Percentiles rank a stretch among this genome's conserved stretches.
Conservation (phyloP, 2,797 vertebrate species). For the Lemur catta region DNA sequence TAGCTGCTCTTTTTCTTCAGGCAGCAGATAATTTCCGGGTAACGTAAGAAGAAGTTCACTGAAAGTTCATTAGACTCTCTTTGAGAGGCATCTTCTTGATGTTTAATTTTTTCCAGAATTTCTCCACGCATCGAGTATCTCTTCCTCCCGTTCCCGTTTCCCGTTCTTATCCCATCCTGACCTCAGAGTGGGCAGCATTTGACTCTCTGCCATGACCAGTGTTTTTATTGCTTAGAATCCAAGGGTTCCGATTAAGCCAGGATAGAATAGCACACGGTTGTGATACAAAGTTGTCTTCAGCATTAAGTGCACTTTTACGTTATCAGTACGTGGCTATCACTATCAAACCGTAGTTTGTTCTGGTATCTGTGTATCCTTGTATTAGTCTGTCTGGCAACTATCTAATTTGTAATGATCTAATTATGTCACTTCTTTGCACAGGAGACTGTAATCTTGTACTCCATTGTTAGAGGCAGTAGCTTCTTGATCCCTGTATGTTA, state of each 20-base stretch:
- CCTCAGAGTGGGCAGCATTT: background rate
- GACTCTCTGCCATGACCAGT: background rate
- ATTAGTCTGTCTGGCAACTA: too few species aligned
- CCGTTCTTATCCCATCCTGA: background rate
- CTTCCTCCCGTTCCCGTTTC: background rate
- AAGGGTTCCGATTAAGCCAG: background rate
- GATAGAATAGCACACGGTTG: background rate
- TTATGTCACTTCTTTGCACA: background rate
- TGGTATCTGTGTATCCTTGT: too few species aligned
- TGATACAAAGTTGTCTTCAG: background rate
- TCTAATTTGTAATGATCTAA: background rate
- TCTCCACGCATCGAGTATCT: background rate
- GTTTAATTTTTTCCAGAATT: background rate
- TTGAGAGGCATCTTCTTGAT: background rate
- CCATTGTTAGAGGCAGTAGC: too few species aligned
- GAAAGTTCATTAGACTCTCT: conserved; percentile 26
- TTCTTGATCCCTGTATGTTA: background rate
- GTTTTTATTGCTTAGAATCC: background rate
- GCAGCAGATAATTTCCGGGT: background rate
- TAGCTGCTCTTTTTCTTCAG: background rate
- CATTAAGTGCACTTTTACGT: background rate
- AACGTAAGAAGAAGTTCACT: background rate
- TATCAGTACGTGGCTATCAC: rapidly evolving
- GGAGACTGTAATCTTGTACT: rapidly evolving
- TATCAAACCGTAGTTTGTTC: background rate